These are phyloP conservation scores for Myrmecophaga tridactyla DNA, from an alignment of 2,113 vertebrate species.

Conservation along the genomic window DNA sequence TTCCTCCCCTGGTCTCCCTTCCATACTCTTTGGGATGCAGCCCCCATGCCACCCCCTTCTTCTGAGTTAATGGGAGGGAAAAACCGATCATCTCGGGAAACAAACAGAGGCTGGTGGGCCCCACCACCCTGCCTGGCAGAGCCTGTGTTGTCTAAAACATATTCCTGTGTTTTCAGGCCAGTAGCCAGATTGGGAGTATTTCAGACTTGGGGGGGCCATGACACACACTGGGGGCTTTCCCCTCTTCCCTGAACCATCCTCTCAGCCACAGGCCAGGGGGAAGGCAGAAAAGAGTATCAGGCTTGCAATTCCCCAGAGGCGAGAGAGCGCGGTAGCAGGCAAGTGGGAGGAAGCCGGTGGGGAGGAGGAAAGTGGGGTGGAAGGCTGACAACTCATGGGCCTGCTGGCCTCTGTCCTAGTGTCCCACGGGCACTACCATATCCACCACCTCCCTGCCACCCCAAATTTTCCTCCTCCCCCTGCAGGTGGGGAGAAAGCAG, in stretches of 20 bases:
- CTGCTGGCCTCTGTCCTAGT: neutral
- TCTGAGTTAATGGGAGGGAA: neutral
- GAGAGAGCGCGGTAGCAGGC: neutral
- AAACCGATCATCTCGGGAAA: neutral
- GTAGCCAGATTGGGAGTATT: neutral
- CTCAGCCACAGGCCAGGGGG: neutral
- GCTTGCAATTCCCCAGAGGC: constrained; percentile 3
- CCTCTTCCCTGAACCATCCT: neutral
- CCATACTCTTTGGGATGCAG: neutral
- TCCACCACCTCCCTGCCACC: neutral
- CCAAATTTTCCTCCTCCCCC: too few species aligned
- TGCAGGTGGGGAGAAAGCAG: neutral
- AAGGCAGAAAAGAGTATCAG: constrained; percentile 48
- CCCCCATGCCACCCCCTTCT: neutral
- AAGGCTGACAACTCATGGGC: neutral
- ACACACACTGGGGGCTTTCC: neutral
- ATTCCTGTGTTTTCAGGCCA: constrained; percentile 22
- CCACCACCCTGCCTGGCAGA: neutral
- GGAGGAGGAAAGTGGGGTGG: neutral
- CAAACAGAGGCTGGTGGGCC: neutral
- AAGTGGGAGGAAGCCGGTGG: neutral
- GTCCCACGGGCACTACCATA: neutral
- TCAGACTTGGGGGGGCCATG: constrained; percentile 10
- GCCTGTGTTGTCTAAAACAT: neutral
- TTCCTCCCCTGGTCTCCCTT: neutral